Base-by-base conservation (phyloP, 2,888 invertebrate genomes). In the Latrodectus elegans region DNA sequence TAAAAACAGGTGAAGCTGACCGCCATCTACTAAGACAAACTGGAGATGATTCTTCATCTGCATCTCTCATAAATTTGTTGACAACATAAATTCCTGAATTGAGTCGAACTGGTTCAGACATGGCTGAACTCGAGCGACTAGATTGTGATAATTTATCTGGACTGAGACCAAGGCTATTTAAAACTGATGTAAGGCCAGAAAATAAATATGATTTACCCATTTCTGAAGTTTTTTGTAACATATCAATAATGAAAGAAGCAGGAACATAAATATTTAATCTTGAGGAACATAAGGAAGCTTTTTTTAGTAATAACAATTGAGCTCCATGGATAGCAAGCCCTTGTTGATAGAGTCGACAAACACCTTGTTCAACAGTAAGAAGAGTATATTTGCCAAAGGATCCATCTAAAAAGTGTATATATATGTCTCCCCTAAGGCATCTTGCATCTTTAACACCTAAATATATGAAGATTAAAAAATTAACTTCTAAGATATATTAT, bases 91-190 rank as follows among this genome's bases (percentile, higher is more conserved):
- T 89, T 38, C 89, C 89, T 67, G 89, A 86, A 60, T 84, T 82
- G 49, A 89, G 84, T 71, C 86, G 78, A 65, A 86, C 80, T 17
- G 88, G 84, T 88, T 88, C 88, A 82, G 88, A 88, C 88, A 88
- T 88, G 22, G 88, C 88, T 81, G 88, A 88, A 81, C 88, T 88
- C 68, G 88, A 84, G 60, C 88, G 82, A 85, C 88, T 88, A 55
- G 84, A 84, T 70, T 88, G 88, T 26, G 88, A 88, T 14, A 85
- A 60, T 65, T 85, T 88, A 65, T 88, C 88, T n/a, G 88, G 81
- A 38, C 84, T 85, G 49, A 88, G 73, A 26, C 85, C 88, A 38
- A 88, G 53, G 64, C 78, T 80, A 65, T 82, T 85, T 9, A 88
- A 55, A 60, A 86, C 86, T 67, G 84, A 81, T 38, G 89, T 83